phyloP scores from a whole-genome alignment of 1,140 invertebrate genomes.

The Scaptomyza hsui region DNA sequence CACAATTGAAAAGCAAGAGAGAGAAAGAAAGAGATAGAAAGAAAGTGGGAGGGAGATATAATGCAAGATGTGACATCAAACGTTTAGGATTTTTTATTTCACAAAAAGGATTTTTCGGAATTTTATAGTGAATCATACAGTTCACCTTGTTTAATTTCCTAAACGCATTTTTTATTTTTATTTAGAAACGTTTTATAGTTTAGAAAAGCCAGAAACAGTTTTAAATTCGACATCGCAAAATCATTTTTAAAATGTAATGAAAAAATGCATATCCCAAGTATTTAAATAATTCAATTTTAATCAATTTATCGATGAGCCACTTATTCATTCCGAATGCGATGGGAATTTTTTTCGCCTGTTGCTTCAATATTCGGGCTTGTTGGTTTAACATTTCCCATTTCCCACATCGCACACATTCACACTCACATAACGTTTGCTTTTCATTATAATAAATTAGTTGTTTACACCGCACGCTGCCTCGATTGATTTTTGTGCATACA shows the following conservation, averaged over 20 bases:
- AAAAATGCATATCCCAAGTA: background rate
- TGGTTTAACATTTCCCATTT: conserved; percentile 17
- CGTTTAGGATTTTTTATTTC: too few species aligned
- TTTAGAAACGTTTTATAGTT: too few species aligned
- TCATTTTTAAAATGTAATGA: too few species aligned
- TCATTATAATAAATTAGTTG: conserved; percentile 73
- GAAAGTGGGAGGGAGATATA: too few species aligned
- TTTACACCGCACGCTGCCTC: conserved; percentile 29
- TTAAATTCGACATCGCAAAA: too few species aligned
- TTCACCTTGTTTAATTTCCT: too few species aligned
- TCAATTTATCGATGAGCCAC: background rate
- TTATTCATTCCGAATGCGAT: background rate
- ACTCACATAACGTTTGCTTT: conserved; percentile 52
- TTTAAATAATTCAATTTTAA: background rate
- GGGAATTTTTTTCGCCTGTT: conserved; percentile 4
- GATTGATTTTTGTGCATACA: conserved; percentile 54
- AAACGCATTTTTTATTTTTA: too few species aligned
- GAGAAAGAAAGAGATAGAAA: background rate
- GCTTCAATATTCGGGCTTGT: background rate
- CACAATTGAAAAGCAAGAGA: background rate
- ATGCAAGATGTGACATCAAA: too few species aligned
- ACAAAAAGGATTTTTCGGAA: too few species aligned
- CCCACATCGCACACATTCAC: conserved; percentile 32
- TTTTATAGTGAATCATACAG: too few species aligned
- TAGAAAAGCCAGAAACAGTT: too few species aligned